Evolutionary conservation across 2,113 vertebrate species (phyloP).

Genomic region (Hiodon alosoides): DNA sequence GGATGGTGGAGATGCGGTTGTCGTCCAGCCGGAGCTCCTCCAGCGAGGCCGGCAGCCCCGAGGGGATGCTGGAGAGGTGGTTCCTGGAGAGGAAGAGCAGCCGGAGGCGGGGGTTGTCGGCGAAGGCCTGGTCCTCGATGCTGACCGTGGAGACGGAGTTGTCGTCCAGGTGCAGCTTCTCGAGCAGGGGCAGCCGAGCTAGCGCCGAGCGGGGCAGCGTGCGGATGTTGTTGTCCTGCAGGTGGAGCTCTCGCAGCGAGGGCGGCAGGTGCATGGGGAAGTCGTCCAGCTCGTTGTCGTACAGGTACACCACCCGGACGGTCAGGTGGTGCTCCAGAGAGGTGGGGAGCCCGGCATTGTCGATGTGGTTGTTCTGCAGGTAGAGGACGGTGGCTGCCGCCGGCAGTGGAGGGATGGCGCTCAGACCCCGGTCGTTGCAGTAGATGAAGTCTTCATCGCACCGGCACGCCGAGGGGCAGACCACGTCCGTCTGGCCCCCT

Average conservation of each 20-base stretch:
- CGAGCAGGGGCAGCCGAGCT: slow-evolving; percentile 79
- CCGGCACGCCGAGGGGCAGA: slow-evolving; percentile 80
- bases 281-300: slow-evolving; percentile 85
- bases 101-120: slow-evolving; percentile 72
- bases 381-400: slow-evolving; percentile 82
- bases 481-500: slow-evolving; percentile 50
- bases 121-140: slow-evolving; percentile 90
- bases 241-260: slow-evolving; percentile 81
- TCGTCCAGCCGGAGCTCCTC: slow-evolving; percentile 90
- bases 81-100: slow-evolving; percentile 88
- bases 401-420: slow-evolving; percentile 76
- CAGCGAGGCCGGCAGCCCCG: slow-evolving; percentile 78
- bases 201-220: slow-evolving; percentile 72
- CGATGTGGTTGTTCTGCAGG: slow-evolving; percentile 93
- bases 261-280: slow-evolving; percentile 79
- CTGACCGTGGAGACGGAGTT: slow-evolving; percentile 91
- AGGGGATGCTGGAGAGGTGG: slow-evolving; percentile 88
- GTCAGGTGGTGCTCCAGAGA: slow-evolving; percentile 65
- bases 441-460: slow-evolving; percentile 88
- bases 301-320: slow-evolving; percentile 84
- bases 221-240: slow-evolving; percentile 92
- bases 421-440: slow-evolving; percentile 90
- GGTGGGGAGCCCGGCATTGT: slow-evolving; percentile 79
- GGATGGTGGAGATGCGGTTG: slow-evolving; percentile 92
- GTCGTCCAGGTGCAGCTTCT: slow-evolving; percentile 87